Conservation (phyloP, 2,888 invertebrate species). For the Napeogenes inachia region DNA sequence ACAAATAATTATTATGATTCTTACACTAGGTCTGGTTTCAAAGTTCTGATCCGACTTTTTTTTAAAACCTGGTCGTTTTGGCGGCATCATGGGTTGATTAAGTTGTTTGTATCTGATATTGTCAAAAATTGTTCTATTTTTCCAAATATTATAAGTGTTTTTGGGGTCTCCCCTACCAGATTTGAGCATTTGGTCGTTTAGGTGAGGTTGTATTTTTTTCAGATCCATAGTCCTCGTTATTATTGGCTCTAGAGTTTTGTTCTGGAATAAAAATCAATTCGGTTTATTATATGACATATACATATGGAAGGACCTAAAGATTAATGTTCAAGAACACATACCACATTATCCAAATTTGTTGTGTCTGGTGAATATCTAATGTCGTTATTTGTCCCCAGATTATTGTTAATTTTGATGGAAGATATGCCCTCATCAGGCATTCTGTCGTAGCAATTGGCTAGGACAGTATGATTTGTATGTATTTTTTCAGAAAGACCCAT, state of each 20-base stretch:
- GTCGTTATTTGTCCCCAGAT: constrained; percentile 19
- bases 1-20: constrained; percentile 1
- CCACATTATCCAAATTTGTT: constrained; percentile 50
- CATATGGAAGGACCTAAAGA: no score
- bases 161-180: background rate
- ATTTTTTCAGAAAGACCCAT: constrained; percentile 28
- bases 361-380: constrained; percentile 51
- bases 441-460: background rate
- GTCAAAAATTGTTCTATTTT: constrained; percentile 6
- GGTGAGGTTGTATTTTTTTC: constrained; percentile 4
- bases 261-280: constrained; percentile 15
- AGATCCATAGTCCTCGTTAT: constrained; percentile 15
- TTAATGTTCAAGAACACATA: constrained; percentile 38
- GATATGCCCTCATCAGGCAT: constrained; percentile 14
- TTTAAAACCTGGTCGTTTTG: constrained; percentile 12
- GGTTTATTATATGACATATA: background rate
- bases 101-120: background rate
- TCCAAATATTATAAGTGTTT: background rate
- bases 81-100: background rate
- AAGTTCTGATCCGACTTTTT: constrained; percentile 13
- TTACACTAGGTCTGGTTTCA: constrained; percentile 14
- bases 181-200: background rate
- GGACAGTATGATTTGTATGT: constrained; percentile 12
- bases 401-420: constrained; percentile 5
- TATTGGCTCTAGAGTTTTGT: constrained; percentile 9